Evolutionary conservation across 37 sponge, comb jelly and placozoan species (phyloP).

Genomic region (Geodia barretti): DNA sequence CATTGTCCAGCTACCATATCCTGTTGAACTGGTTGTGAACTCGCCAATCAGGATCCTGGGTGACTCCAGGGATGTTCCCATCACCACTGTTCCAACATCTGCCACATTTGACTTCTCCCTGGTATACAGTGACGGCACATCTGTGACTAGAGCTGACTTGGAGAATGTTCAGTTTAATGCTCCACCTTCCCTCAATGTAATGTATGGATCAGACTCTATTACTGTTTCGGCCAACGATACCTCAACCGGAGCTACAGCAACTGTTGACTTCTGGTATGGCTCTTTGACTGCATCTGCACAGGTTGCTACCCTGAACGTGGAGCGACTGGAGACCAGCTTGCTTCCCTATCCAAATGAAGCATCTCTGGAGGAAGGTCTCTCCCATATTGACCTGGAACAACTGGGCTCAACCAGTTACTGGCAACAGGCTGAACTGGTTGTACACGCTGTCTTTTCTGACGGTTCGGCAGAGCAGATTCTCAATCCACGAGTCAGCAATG

Average conservation of each 20-base stretch:
- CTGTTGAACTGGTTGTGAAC: background rate
- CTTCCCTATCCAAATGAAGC: background rate
- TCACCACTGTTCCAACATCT: background rate
- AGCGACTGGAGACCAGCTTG: background rate
- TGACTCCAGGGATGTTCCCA: background rate
- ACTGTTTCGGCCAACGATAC: background rate
- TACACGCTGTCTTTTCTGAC: constrained; percentile 31
- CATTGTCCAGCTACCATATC: constrained; percentile 9
- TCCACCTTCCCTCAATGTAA: constrained; percentile 7
- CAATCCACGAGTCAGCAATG: background rate
- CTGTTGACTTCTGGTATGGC: background rate
- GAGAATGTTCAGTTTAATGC: background rate
- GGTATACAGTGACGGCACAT: background rate
- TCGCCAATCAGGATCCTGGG: background rate
- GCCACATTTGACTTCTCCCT: background rate
- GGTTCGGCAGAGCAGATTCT: background rate
- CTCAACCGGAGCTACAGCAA: background rate
- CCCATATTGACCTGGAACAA: background rate
- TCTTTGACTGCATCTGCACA: background rate
- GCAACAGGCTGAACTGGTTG: constrained; percentile 8
- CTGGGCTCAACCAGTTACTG: constrained; percentile 1
- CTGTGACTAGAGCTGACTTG: background rate
- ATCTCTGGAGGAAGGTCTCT: background rate
- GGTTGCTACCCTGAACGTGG: constrained; percentile 12
- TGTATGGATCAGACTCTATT: background rate